Conservation (phyloP, 2,797 vertebrate genomes). For the Darevskia mixta region DNA sequence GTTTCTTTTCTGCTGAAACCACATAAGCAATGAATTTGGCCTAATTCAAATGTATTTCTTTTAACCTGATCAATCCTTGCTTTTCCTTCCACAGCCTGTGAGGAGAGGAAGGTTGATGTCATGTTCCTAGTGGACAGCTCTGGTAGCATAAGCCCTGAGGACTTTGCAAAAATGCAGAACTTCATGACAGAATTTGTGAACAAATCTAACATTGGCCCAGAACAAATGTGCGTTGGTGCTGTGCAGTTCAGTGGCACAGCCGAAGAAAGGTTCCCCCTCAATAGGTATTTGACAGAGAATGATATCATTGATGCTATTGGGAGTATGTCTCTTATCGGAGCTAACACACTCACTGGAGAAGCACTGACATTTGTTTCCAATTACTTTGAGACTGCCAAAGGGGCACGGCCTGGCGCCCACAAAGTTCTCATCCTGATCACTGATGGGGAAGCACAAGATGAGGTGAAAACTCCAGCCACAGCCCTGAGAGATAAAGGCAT, state of each 20-base stretch:
- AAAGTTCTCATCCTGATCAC: slow-evolving; percentile 79
- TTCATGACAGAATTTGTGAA: slow-evolving; percentile 76
- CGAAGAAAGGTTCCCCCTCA: slow-evolving; percentile 70
- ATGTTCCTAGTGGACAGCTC: slow-evolving; percentile 81
- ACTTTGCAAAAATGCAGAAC: slow-evolving; percentile 75
- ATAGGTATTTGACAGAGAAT: slow-evolving; percentile 49
- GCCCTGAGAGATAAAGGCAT: slow-evolving; percentile 64
- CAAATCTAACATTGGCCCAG: slow-evolving; percentile 61
- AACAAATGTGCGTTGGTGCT: slow-evolving; percentile 67
- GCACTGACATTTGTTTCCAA: slow-evolving; percentile 68
- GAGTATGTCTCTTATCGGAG: slow-evolving; percentile 52
- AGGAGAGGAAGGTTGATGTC: slow-evolving; percentile 73
- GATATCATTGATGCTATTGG: slow-evolving; percentile 67
- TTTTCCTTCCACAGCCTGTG: slow-evolving; percentile 66
- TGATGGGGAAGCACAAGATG: slow-evolving; percentile 71
- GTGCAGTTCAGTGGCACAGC: slow-evolving; percentile 72
- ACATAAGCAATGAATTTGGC: neutral
- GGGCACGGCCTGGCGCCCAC: slow-evolving; percentile 56
- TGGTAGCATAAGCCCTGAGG: slow-evolving; percentile 61
- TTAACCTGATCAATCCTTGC: neutral
- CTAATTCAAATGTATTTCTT: neutral
- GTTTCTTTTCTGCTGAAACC: neutral
- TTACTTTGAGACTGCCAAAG: slow-evolving; percentile 67
- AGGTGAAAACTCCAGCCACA: slow-evolving; percentile 65
- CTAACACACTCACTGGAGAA: slow-evolving; percentile 61